Conservation (phyloP, 2,113 vertebrate species). For the Paraplagusia blochii region DNA sequence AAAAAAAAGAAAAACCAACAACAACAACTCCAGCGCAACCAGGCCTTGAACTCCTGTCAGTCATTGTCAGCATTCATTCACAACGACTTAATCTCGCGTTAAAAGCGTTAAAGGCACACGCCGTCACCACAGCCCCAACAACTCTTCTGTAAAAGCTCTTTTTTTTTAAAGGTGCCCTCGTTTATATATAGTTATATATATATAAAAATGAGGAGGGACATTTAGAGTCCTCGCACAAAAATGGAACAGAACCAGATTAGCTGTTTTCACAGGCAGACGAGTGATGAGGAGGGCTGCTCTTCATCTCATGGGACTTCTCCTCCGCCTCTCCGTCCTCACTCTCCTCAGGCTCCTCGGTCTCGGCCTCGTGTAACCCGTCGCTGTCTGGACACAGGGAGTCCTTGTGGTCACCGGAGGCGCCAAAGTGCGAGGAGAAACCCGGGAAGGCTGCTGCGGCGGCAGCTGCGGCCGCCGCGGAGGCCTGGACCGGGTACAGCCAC, state of each 20-base stretch:
- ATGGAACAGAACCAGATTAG: slow-evolving; percentile 48
- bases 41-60: slow-evolving; percentile 58
- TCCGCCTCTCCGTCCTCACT: slow-evolving; percentile 58
- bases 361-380: slow-evolving; percentile 51
- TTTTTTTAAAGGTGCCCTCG: slow-evolving; percentile 5
- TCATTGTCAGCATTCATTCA: slow-evolving; percentile 72
- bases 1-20: slow-evolving; percentile 65
- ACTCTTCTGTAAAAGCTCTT: slow-evolving; percentile 45
- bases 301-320: slow-evolving; percentile 53
- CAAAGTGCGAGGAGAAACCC: slow-evolving; percentile 69
- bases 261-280: slow-evolving; percentile 59
- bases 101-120: slow-evolving; percentile 78
- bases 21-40: slow-evolving; percentile 48
- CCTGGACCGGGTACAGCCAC: slow-evolving; percentile 81
- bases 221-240: slow-evolving; percentile 18
- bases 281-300: slow-evolving; percentile 48
- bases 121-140: slow-evolving; percentile 61
- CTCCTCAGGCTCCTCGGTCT: slow-evolving; percentile 54
- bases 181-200: too few relatives aligned
- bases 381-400: slow-evolving; percentile 57
- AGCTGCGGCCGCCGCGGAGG: slow-evolving; percentile 63
- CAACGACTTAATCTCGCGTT: slow-evolving; percentile 55
- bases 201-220: too few relatives aligned
- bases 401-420: slow-evolving; percentile 42
- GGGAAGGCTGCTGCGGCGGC: slow-evolving; percentile 82